Evolutionary conservation across 2,113 vertebrate species (phyloP).

Genomic region (Sardina pilchardus): DNA sequence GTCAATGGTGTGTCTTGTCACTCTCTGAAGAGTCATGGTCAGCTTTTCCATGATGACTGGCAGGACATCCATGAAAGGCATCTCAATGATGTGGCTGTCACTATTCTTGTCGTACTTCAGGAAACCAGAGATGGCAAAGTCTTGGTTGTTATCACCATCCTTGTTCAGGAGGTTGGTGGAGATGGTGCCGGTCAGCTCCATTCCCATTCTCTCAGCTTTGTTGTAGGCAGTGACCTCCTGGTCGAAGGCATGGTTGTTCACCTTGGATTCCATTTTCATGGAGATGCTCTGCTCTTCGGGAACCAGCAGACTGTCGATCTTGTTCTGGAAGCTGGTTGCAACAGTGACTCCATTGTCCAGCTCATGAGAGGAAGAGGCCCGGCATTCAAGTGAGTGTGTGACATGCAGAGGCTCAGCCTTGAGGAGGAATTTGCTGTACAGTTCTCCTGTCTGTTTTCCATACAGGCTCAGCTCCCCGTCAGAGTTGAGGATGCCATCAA

Average conservation of each 20-base stretch:
- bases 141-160: slow-evolving; percentile 63
- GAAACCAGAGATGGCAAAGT: slow-evolving; percentile 80
- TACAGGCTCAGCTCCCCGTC: slow-evolving; percentile 72
- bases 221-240: slow-evolving; percentile 82
- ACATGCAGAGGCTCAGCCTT: slow-evolving; percentile 82
- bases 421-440: slow-evolving; percentile 86
- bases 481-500: slow-evolving; percentile 76
- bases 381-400: slow-evolving; percentile 81
- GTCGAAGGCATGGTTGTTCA: slow-evolving; percentile 78
- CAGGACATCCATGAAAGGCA: slow-evolving; percentile 81
- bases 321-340: slow-evolving; percentile 75
- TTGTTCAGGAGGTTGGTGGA: slow-evolving; percentile 70
- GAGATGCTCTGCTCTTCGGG: slow-evolving; percentile 78
- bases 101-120: slow-evolving; percentile 91
- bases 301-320: slow-evolving; percentile 73
- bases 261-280: slow-evolving; percentile 77
- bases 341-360: slow-evolving; percentile 59
- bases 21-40: slow-evolving; percentile 63
- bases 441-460: slow-evolving; percentile 79
- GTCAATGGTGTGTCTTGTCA: slow-evolving; percentile 63
- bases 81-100: slow-evolving; percentile 77
- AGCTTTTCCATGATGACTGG: slow-evolving; percentile 77
- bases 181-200: slow-evolving; percentile 75
- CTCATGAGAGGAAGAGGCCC: slow-evolving; percentile 77
- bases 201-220: slow-evolving; percentile 72